Conservation (phyloP, 2,113 vertebrate genomes). For the Mellivora capensis region DNA sequence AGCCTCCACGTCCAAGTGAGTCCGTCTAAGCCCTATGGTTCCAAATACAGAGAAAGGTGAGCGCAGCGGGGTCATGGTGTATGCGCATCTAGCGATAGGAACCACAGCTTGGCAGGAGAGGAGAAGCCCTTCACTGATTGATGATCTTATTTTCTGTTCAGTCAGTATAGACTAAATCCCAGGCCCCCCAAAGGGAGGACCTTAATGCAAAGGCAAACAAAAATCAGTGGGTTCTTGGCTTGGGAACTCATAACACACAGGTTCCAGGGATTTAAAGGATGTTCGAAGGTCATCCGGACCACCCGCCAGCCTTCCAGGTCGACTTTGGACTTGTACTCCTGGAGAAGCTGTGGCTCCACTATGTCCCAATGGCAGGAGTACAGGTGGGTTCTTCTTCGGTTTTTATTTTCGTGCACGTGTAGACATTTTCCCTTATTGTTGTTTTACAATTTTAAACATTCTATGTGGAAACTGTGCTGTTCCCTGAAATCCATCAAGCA, state of each 20-base stretch:
- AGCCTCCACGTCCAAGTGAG: background rate
- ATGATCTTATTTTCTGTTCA: background rate
- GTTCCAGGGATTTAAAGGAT: background rate
- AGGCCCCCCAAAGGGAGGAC: background rate
- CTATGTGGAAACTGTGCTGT: background rate
- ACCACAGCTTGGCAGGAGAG: background rate
- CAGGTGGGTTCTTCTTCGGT: background rate
- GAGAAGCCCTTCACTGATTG: background rate
- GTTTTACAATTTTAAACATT: background rate
- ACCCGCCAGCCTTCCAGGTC: background rate
- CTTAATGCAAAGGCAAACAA: background rate
- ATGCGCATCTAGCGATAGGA: background rate
- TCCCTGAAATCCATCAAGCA: background rate
- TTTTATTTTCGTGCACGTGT: background rate
- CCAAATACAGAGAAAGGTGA: fast-evolving
- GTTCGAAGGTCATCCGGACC: background rate
- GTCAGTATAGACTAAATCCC: background rate
- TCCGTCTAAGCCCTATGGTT: background rate
- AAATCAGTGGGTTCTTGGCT: background rate
- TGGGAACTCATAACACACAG: background rate
- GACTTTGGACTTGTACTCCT: background rate
- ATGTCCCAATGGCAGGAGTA: background rate
- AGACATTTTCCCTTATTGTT: background rate
- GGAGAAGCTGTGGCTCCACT: background rate
- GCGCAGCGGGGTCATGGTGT: fast-evolving